Conservation (phyloP, 2,113 vertebrate species). For the Cavia aperea region DNA sequence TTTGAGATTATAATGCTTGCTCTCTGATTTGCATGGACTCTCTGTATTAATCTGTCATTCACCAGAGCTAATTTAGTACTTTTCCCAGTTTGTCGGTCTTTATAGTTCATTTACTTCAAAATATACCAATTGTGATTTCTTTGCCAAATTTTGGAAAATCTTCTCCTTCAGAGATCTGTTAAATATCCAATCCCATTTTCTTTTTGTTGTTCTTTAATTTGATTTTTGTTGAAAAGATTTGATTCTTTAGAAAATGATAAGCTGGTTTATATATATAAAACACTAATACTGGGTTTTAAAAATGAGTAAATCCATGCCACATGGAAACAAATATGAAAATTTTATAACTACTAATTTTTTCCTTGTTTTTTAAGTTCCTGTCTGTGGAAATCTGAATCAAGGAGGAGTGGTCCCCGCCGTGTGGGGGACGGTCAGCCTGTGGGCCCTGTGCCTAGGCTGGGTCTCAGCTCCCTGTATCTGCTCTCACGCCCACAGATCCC, state of each 20-base stretch:
- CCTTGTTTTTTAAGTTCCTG: not conserved
- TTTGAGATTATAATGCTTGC: not conserved
- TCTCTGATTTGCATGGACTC: not conserved
- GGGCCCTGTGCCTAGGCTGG: not conserved
- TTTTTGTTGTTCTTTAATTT: constrained; percentile 2
- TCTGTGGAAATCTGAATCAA: not conserved
- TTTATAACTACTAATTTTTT: not conserved
- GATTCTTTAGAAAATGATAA: not conserved
- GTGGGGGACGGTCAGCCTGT: not conserved
- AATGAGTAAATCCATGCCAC: not conserved
- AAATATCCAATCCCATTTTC: not conserved
- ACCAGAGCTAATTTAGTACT: not conserved
- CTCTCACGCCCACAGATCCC: constrained; percentile 80
- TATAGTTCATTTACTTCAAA: not conserved
- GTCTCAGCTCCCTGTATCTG: not conserved
- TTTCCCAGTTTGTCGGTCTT: not conserved
- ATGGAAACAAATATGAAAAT: not conserved
- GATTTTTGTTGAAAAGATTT: not conserved
- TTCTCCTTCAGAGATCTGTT: not conserved
- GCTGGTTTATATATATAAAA: not conserved
- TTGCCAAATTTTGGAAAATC: not conserved
- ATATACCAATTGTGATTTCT: not conserved
- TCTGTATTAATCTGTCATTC: not conserved
- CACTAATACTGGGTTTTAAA: not conserved
- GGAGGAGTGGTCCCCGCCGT: not conserved